A percentile compares a stretch with the other conserved stretches of the same genome.
phyloP scores from a whole-genome alignment of 2,113 vertebrate species.

The Ammodramus savannarum region DNA sequence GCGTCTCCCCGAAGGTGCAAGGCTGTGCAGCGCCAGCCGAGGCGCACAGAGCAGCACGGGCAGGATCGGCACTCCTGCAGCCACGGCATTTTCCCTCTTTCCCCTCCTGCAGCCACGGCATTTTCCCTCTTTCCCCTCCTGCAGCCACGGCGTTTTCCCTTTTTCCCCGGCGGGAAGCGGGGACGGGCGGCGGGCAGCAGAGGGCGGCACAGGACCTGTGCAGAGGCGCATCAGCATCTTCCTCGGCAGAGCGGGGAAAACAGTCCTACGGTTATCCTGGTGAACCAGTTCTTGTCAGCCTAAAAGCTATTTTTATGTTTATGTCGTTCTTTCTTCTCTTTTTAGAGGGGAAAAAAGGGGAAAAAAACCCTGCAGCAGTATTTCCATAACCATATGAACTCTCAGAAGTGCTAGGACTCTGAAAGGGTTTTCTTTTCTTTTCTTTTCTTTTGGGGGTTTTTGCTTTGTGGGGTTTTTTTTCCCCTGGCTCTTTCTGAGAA shows the following conservation, averaged over 20 bases:
- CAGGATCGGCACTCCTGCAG: rapidly evolving
- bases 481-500: neutral
- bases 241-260: rapidly evolving
- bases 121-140: rapidly evolving
- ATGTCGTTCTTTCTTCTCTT: neutral
- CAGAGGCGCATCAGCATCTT: rapidly evolving
- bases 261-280: rapidly evolving
- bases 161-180: neutral
- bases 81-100: rapidly evolving
- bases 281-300: rapidly evolving
- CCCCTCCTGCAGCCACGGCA: too few relatives aligned
- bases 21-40: neutral
- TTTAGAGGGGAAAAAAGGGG: neutral
- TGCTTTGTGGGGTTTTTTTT: neutral
- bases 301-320: neutral
- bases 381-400: neutral
- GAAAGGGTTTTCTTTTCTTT: neutral
- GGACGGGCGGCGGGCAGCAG: neutral
- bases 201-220: neutral
- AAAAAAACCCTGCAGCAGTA: neutral
- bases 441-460: neutral
- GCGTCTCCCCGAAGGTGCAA: neutral
- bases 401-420: neutral
- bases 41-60: rapidly evolving
- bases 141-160: rapidly evolving